Base-by-base conservation (phyloP, 2,888 invertebrate genomes). In the Melitaea athalia region DNA sequence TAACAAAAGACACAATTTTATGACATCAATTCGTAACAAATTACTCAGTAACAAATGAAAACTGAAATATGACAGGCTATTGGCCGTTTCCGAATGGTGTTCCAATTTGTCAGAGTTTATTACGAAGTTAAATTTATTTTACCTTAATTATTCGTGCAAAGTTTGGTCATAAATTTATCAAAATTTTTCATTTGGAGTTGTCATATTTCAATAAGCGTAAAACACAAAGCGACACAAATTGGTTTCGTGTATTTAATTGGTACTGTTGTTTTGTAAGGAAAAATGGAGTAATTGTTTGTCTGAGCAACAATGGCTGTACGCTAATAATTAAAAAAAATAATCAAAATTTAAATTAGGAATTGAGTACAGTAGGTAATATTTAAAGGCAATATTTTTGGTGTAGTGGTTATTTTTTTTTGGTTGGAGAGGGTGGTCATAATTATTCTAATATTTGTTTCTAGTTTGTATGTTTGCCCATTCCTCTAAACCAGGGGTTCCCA, bases 61-160 rank as follows among this genome's bases (percentile, higher is more conserved):
- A 74, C 70, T 73, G 75, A 74, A 73, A 69, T 72, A 71, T 72
- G 70, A 73, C 73, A 66, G 68, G 73, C 72, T 70, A 73, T 69
- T 71, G 72, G 72, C 67, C 73, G 73, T 73, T 73, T 74, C 72
- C 70, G 76, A 74, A 73, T 71, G 68, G 69, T 71, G 60, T 68
- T 72, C 75, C 76, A 77, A 76, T 74, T 75, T 74, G 71, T 71
- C 75, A 74, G 70, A 75, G 71, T 75, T 75, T 75, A 77, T 76
- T 71, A 77, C 75, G 71, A 73, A 73, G 72, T 67, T 73, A 68
- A 74, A 75, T 76, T 75, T 74, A 74, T 72, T 72, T 68, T 62
- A 71, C 67, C 74, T 76, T 74, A 76, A 75, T 74, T 72, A 73
- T 74, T 71, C 47, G 59, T 62, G 70, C 59, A 73, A 72, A 72